Evolutionary conservation across 2,888 invertebrate genomes (phyloP), one percentile per base, ranked within the genome.

Genomic region (Drosophila hawaiiensis): DNA sequence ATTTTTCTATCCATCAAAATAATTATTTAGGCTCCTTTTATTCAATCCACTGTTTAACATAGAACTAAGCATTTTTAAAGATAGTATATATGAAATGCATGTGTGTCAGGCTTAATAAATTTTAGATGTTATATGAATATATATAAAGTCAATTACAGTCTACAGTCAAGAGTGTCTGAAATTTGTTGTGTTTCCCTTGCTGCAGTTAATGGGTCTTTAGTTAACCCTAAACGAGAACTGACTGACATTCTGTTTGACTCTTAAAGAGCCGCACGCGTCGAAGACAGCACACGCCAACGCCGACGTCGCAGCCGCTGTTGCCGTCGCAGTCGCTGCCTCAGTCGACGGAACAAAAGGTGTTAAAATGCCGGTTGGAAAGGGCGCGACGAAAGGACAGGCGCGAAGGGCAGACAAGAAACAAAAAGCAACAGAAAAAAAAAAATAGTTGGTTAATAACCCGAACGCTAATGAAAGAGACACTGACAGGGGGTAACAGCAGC

Each of bases 371-470:
- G 55, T 63, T 61, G 74, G 47, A 70, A 78, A 75, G 80, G 76
- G 80, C 62, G 47, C 55, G 61, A 61, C 55, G 49, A 35, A 70
- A 79, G 75, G 75, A 80, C 83, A 66, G 74, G 43, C 60, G 19
- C 14, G 71, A 82, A 87, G 83, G 80, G 76, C 69, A 70, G 67
- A 28, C 49, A 33, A 47, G 62, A 75, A 37, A 76, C 65, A 61
- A 55, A 59, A 59, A 22, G 43, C 61, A 73, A 72, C 41, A 66
- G 70, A 67, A 66, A 66, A 66, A 66, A 66, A 66, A 22, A 47
- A 25, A 78, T 78, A 87, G 89, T 60, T 90, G 91, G 87, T 86
- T 85, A 85, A 85, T 86, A 85, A 85, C 87, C 91, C 65, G 87
- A 74, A 61, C 84, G 85, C 82, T 90, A 85, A 85, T 89, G 91